A percentile compares a stretch with the other conserved stretches of the same genome.
Conservation (phyloP, 2,888 invertebrate species). For the Hyposoter dolosus region DNA sequence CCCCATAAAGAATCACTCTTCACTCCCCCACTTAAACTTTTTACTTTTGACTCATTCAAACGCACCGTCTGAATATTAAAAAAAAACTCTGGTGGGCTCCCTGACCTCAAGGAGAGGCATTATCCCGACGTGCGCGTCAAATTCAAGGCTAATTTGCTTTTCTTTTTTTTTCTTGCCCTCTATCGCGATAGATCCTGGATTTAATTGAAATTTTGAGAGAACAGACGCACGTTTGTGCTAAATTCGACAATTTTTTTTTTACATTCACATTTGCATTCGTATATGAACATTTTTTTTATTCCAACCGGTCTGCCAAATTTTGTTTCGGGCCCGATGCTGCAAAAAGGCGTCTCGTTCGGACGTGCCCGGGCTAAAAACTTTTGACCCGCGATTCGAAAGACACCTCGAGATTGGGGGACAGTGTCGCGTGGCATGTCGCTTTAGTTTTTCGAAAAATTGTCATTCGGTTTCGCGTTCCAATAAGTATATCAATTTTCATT, state of each 20-base stretch:
- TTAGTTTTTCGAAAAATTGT: too few species aligned
- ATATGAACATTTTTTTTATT: background rate
- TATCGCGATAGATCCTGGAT: background rate
- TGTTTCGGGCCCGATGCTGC: background rate
- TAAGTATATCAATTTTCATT: too few species aligned
- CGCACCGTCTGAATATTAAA: conserved; percentile 37
- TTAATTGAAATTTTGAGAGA: background rate
- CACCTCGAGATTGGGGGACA: background rate
- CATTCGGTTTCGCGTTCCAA: too few species aligned
- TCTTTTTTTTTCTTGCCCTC: background rate
- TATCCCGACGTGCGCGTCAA: background rate
- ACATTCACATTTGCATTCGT: background rate
- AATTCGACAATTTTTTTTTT: background rate
- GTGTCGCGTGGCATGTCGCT: too few species aligned
- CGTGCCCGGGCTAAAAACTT: too few species aligned
- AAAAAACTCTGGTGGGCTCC: conserved; percentile 32
- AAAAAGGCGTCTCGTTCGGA: background rate
- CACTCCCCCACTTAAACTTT: conserved; percentile 30
- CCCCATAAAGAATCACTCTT: background rate
- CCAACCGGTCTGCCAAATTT: background rate
- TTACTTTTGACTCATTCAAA: conserved; percentile 25
- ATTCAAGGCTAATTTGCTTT: background rate
- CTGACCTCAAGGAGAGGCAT: conserved; percentile 15
- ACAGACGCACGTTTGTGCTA: background rate
- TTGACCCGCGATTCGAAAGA: background rate